These are phyloP conservation scores for Hyperopisus bebe DNA, from an alignment of 2,113 vertebrate species.

Conservation along the genomic window DNA sequence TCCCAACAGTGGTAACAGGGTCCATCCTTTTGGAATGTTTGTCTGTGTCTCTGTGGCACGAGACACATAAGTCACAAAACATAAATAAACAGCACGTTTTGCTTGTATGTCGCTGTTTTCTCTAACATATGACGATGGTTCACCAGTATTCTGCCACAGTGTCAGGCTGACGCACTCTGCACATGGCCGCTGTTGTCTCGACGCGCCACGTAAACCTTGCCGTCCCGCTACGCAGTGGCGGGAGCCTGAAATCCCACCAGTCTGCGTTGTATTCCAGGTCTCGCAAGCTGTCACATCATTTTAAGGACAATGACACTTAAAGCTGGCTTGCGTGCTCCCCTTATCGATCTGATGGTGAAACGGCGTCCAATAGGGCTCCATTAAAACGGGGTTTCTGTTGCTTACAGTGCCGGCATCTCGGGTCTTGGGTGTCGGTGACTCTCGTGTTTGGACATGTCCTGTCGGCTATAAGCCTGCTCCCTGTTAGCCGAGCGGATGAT, in stretches of 20 bases:
- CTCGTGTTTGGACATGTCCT: neutral
- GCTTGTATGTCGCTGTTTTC: neutral
- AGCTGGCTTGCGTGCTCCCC: neutral
- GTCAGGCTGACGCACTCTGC: neutral
- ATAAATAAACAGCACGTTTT: neutral
- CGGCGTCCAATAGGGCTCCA: neutral
- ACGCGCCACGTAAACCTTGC: neutral
- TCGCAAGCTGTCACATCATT: conserved; percentile 5
- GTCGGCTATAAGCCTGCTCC: neutral
- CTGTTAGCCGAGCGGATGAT: neutral
- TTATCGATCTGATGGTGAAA: conserved; percentile 5
- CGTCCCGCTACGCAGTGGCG: neutral
- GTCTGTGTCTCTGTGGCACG: neutral
- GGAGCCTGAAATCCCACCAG: neutral
- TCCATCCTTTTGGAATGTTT: neutral
- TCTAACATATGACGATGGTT: neutral
- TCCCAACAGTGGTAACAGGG: neutral
- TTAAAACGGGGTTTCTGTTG: conserved; percentile 3
- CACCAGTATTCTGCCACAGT: neutral
- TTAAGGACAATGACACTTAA: conserved; percentile 12
- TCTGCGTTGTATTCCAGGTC: neutral
- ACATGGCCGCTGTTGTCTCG: neutral
- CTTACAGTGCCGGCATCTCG: neutral
- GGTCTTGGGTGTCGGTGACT: neutral
- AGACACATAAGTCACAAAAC: neutral